Evolutionary conservation across 2,888 invertebrate species (phyloP).

Genomic region (Chrysina gloriosa): DNA sequence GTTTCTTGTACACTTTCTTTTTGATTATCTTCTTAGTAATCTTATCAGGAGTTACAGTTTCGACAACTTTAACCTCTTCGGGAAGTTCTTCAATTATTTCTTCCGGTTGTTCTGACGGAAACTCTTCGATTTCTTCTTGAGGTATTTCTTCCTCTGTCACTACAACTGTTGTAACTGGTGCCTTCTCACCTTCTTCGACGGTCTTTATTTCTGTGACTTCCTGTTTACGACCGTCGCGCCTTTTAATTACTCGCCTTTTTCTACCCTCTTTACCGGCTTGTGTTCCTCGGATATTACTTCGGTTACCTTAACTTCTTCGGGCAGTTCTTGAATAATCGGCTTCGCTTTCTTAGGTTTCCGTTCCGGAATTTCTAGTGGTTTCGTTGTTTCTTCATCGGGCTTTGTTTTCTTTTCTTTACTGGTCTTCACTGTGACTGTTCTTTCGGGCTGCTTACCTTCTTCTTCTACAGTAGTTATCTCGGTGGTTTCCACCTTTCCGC

Average conservation of each 20-base stretch:
- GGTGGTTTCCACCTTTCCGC: too few relatives aligned
- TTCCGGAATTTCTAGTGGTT: too few relatives aligned
- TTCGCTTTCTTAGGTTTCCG: too few relatives aligned
- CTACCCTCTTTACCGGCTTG: constrained; percentile 51
- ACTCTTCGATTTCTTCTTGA: constrained; percentile 50
- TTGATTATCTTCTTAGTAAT: constrained; percentile 55
- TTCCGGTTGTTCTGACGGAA: constrained; percentile 44
- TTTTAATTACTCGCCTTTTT: constrained; percentile 48
- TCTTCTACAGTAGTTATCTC: too few relatives aligned
- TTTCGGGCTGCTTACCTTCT: too few relatives aligned
- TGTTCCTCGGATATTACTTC: constrained; percentile 54
- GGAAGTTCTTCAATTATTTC: constrained; percentile 48
- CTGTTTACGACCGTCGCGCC: constrained; percentile 50
- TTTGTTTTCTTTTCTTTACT: too few relatives aligned
- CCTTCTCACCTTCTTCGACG: constrained; percentile 60
- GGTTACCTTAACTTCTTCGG: constrained; percentile 44
- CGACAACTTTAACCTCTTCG: constrained; percentile 55
- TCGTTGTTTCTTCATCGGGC: too few relatives aligned
- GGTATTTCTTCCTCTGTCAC: constrained; percentile 47
- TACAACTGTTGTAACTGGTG: constrained; percentile 61
- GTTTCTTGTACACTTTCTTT: constrained; percentile 64
- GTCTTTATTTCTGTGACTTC: constrained; percentile 59
- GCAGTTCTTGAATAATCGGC: constrained; percentile 44
- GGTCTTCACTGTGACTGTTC: too few relatives aligned
- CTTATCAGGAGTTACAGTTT: constrained; percentile 57